These are phyloP conservation scores for Bovichtus variegatus DNA, from an alignment of 2,797 vertebrate species.

Conservation along the genomic window DNA sequence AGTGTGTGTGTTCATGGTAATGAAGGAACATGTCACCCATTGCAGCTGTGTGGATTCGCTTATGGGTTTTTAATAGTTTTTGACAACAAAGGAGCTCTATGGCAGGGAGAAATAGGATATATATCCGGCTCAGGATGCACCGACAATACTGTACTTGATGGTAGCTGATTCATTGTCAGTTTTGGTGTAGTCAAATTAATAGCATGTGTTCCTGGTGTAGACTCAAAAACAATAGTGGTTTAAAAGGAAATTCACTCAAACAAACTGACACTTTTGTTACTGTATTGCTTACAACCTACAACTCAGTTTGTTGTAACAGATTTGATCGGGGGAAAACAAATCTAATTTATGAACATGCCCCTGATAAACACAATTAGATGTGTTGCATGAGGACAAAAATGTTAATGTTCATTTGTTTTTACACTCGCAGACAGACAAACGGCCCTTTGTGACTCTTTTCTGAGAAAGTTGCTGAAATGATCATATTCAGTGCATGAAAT, in stretches of 20 bases:
- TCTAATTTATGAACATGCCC: neutral
- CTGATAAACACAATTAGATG: constrained; percentile 6
- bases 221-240: neutral
- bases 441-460: constrained; percentile 37
- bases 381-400: constrained; percentile 11
- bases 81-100: neutral
- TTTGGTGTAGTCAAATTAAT: neutral
- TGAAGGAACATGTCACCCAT: neutral
- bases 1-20: neutral
- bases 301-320: neutral
- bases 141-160: neutral
- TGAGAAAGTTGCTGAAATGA: constrained; percentile 49
- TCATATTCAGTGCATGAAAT: constrained; percentile 77
- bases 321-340: neutral
- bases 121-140: neutral
- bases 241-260: neutral
- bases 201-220: neutral
- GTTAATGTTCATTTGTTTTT: constrained; percentile 25
- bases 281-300: too few species aligned
- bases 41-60: neutral
- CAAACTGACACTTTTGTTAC: neutral
- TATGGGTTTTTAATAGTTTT: neutral
- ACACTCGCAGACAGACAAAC: constrained; percentile 20
- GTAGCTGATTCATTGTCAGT: neutral
- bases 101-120: neutral